Conservation (phyloP, 1,140 invertebrate species). For the Brachionus rubens region DNA sequence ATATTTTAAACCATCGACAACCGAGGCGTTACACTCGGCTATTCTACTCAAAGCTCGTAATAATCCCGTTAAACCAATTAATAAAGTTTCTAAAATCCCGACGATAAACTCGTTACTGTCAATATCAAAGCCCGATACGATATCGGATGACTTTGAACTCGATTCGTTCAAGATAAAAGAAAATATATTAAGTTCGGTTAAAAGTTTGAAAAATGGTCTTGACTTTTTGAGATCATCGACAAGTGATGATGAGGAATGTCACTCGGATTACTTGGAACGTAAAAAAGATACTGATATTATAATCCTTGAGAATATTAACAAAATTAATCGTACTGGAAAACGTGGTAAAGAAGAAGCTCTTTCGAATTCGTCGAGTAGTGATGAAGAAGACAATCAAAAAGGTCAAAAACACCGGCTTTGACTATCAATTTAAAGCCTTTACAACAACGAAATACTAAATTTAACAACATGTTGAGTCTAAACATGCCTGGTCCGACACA, state of each 20-base stretch:
- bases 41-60: slow-evolving; percentile 12
- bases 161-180: slow-evolving; percentile 33
- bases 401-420: background rate
- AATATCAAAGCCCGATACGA: background rate
- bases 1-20: slow-evolving; percentile 17
- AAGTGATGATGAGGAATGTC: slow-evolving; percentile 39
- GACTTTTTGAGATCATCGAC: background rate
- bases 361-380: slow-evolving; percentile 23
- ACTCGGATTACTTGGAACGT: slow-evolving; percentile 1
- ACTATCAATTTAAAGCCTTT: background rate
- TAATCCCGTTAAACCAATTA: background rate
- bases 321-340: slow-evolving; percentile 12
- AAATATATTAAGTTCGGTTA: slow-evolving; percentile 3
- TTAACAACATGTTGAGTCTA: background rate
- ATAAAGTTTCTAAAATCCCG: background rate
- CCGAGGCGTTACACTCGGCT: slow-evolving; percentile 18
- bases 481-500: background rate
- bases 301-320: background rate
- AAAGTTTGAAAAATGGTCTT: slow-evolving; percentile 3
- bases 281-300: slow-evolving; percentile 33
- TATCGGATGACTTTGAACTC: background rate
- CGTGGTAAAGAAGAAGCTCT: slow-evolving; percentile 36
- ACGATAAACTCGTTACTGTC: background rate
- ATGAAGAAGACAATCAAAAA: slow-evolving; percentile 22
- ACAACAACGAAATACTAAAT: background rate